Evolutionary conservation across 2,113 vertebrate species (phyloP), one percentile per base, ranked within the genome.

Genomic region (Barbus barbus): DNA sequence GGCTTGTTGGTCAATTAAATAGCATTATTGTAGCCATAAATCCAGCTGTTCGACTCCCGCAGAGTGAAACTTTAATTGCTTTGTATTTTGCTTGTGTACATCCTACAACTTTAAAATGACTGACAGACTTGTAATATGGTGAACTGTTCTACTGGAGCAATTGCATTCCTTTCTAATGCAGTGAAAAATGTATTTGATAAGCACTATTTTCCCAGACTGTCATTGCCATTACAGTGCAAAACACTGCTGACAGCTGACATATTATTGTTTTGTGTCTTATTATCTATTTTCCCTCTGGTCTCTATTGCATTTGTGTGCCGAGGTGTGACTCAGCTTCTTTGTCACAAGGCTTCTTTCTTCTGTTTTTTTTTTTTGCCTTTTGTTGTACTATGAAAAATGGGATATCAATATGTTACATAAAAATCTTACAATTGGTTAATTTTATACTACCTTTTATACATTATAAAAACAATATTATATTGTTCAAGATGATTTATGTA

Each of bases 241-340:
- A 41, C 44, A 58, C 36, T 28, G 5, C 53, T 83, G 38, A 41
- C 36, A 60, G 38, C 44, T 60, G 31, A 36, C 41, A 60, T 36
- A 11, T 58, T 18, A 73, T 61, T 74, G 24, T 83, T 74, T 83
- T 9, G 67, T 73, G 58, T 56, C 18, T n/a, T n/a, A n/a, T 58
- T 72, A 33, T 73, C 33, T 28, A 1, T n/a, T n/a, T 38, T 71
- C 38, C n/a, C 18, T 31, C 3, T n/a, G 16, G 20, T 14, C 26
- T 83, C 33, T 75, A 22, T 41, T 44, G 67, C 3, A 67, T 20
- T 33, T 31, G 84, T 63, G 26, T 85, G 69, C 33, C n/a, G 53
- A 71, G 22, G 53, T 75, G 51, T 79, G 33, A 83, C 71, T 75
- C 38, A 81, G 79, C 18, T 60, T 71, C 58, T 83, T 33, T 72